Conservation (phyloP, 2,888 invertebrate species). For the Agriopis aurantiaria region DNA sequence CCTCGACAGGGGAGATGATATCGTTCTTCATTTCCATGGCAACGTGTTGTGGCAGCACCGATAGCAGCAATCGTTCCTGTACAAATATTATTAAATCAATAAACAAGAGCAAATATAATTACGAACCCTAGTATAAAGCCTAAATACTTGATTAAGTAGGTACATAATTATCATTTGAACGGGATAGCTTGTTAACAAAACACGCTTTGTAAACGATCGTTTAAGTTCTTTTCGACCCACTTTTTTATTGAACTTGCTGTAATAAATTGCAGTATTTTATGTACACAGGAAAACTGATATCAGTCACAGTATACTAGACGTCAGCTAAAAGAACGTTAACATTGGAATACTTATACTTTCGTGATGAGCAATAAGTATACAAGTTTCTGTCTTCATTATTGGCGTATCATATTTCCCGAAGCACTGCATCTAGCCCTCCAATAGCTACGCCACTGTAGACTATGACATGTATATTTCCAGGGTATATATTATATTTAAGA, state of each 20-base stretch:
- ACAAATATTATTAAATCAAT: slow-evolving; percentile 37
- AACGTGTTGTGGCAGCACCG: slow-evolving; percentile 95
- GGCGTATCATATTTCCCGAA: too few relatives aligned
- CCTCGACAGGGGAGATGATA: slow-evolving; percentile 95
- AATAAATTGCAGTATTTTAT: not conserved
- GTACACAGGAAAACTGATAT: too few relatives aligned
- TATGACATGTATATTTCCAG: too few relatives aligned
- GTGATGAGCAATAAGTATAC: too few relatives aligned
- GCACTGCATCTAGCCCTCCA: too few relatives aligned
- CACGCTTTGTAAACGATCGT: not conserved
- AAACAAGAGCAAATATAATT: slow-evolving; percentile 9
- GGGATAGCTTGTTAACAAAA: slow-evolving; percentile 1
- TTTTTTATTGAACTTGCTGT: not conserved
- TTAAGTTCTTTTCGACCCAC: not conserved
- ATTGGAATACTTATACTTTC: too few relatives aligned
- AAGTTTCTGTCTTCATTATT: too few relatives aligned
- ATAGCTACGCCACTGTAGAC: too few relatives aligned
- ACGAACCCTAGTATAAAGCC: not conserved
- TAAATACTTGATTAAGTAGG: not conserved
- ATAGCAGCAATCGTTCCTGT: slow-evolving; percentile 94
- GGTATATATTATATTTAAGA: too few relatives aligned
- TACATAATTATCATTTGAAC: not conserved
- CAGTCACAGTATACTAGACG: too few relatives aligned
- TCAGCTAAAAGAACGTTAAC: too few relatives aligned
- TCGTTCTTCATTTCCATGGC: slow-evolving; percentile 98